Percentiles rank a stretch among this genome's conserved stretches.
These are phyloP conservation scores for Channa striata DNA, from an alignment of 2,797 vertebrate genomes.

Conservation along the genomic window DNA sequence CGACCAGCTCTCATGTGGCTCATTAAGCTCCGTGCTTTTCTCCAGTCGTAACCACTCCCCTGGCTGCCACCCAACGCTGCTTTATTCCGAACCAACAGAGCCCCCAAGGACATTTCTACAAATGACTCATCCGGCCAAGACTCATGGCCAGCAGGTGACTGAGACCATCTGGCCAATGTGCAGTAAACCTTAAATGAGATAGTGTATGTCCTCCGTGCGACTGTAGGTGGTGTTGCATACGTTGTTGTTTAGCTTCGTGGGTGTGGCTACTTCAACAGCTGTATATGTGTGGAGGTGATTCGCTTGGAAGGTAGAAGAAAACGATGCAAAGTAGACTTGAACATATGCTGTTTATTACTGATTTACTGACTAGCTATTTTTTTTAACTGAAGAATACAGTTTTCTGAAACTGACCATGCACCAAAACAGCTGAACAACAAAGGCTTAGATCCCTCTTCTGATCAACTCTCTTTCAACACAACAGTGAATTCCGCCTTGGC, in stretches of 20 bases:
- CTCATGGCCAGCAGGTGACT: slow-evolving; percentile 48
- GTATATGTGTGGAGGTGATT: neutral
- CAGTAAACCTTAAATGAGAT: neutral
- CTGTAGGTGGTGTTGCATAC: slow-evolving; percentile 2
- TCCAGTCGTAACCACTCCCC: slow-evolving; percentile 52
- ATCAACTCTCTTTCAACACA: slow-evolving; percentile 49
- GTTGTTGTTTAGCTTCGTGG: neutral
- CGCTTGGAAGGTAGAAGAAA: neutral
- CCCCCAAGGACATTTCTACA: slow-evolving; percentile 38
- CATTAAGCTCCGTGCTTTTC: slow-evolving; percentile 59
- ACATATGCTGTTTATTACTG: neutral
- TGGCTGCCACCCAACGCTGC: slow-evolving; percentile 31
- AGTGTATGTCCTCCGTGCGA: neutral
- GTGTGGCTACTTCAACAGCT: no score
- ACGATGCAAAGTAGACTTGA: neutral
- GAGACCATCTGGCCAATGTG: slow-evolving; percentile 53
- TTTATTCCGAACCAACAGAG: slow-evolving; percentile 45
- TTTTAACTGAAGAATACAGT: neutral
- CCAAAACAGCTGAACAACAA: slow-evolving; percentile 10
- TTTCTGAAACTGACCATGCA: slow-evolving; percentile 24
- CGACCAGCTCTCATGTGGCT: slow-evolving; percentile 65
- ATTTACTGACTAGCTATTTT: neutral
- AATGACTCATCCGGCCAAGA: slow-evolving; percentile 53
- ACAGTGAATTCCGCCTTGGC: slow-evolving; percentile 44
- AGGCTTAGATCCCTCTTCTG: slow-evolving; percentile 24